Percentiles rank a stretch among this genome's conserved stretches.
Conservation (phyloP, 2,797 vertebrate genomes). For the Xerus rutilus region DNA sequence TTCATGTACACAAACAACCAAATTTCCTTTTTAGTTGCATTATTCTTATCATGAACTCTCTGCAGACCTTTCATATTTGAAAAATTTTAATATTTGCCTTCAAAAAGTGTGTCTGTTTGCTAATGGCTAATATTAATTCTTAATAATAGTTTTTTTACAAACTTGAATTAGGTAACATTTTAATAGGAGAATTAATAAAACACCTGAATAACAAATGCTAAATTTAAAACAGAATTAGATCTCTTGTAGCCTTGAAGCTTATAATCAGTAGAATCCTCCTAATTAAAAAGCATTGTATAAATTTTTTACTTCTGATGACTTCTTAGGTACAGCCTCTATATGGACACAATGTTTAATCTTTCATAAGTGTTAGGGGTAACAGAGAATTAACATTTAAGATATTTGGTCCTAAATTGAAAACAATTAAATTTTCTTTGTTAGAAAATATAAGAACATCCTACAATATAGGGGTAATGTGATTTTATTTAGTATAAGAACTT, state of each 20-base stretch:
- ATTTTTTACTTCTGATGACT: slow-evolving; percentile 44
- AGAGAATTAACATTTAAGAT: slow-evolving; percentile 57
- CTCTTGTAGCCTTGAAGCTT: slow-evolving; percentile 16
- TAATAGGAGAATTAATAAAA: slow-evolving; percentile 54
- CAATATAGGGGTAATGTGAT: neutral
- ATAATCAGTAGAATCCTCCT: slow-evolving; percentile 26
- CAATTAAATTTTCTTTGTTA: slow-evolving; percentile 33
- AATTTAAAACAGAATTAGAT: slow-evolving; percentile 30
- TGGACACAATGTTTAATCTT: slow-evolving; percentile 53
- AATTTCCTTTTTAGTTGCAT: slow-evolving; percentile 35
- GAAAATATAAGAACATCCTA: slow-evolving; percentile 32
- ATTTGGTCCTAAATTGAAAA: slow-evolving; percentile 46
- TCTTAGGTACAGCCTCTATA: neutral
- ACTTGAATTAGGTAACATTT: slow-evolving; percentile 54
- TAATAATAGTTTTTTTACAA: slow-evolving; percentile 31
- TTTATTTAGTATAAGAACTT: slow-evolving; percentile 52
- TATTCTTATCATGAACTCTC: slow-evolving; percentile 5
- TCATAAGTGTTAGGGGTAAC: neutral
- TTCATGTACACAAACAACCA: neutral
- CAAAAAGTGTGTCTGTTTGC: neutral
- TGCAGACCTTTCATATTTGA: slow-evolving; percentile 52
- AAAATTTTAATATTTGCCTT: slow-evolving; percentile 52
- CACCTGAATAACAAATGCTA: slow-evolving; percentile 13
- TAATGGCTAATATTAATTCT: slow-evolving; percentile 39
- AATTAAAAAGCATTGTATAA: slow-evolving; percentile 42